Evolutionary conservation across 2,113 vertebrate species (phyloP).

Genomic region (Mungos mungo): DNA sequence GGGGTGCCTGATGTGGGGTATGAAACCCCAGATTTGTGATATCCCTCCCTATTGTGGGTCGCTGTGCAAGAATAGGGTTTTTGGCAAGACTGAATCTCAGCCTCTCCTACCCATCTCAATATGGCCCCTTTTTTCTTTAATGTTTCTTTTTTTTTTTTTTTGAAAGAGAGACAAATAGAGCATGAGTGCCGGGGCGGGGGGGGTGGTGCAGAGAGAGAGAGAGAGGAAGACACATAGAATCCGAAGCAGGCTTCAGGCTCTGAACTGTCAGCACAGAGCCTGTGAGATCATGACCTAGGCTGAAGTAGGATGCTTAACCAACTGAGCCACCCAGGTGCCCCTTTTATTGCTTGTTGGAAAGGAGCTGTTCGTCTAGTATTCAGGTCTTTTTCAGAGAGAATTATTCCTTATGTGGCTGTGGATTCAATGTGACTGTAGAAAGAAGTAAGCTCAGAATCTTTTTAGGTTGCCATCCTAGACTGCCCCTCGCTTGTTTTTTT

Average conservation of each 20-base stretch:
- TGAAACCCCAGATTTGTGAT: background rate
- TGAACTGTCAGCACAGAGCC: too few species aligned
- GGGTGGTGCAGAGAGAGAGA: too few species aligned
- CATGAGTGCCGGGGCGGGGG: too few species aligned
- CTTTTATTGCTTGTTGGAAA: background rate
- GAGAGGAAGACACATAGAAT: too few species aligned
- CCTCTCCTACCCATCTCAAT: background rate
- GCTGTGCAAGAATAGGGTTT: background rate
- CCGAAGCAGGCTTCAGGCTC: too few species aligned
- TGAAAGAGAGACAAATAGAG: too few species aligned
- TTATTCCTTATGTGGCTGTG: background rate
- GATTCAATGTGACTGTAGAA: background rate
- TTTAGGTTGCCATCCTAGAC: background rate
- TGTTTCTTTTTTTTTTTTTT: too few species aligned
- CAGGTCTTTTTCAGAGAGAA: background rate
- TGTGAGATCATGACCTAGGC: too few species aligned
- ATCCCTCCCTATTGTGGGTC: background rate
- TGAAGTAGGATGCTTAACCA: too few species aligned
- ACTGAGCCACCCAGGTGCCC: too few species aligned
- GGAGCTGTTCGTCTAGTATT: background rate
- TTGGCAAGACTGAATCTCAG: background rate
- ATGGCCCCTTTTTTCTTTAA: too few species aligned
- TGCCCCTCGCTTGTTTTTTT: background rate
- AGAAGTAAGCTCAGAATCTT: background rate
- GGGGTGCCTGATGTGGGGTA: background rate